Base-by-base conservation (phyloP, 2,888 invertebrate genomes). In the Pycnomerus fuliginosus region DNA sequence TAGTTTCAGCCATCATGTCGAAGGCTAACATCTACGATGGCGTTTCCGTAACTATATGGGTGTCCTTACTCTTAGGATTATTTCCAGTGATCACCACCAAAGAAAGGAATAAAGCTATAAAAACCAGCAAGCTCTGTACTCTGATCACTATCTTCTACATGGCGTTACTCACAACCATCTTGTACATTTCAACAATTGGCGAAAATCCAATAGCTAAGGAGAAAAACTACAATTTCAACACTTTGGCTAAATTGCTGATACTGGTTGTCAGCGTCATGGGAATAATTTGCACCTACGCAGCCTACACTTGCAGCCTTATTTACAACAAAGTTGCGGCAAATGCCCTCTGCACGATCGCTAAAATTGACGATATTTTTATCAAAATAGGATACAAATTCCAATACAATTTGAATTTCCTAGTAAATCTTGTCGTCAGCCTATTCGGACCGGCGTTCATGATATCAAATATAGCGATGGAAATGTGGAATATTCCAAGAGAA, bases 211-310 rank as follows among this genome's bases (percentile, higher is more conserved):
- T 45, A 4, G 20, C 15, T 10, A 17, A 36, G 10, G 28, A 20
- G 5, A 28, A 22, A 5, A 12, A 11, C 8, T 47, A 47, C 25
- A 47, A 37, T 29, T 47, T 35, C 12, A 47, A 47, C 24, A 42
- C 47, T 11, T 20, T 47, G 5, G 34, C 36, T 5, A 38, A 24
- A 33, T n/a, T 47, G 3, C 23, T 47, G 16, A 42, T 43, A 20
- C 20, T 38, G 7, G 24, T 38, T 8, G 38, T 33, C 2, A 29
- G 20, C 16, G 3, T 25, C 2, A 11, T 17, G 7, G 37, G 17
- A 11, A 27, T 11, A 15, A 11, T 31, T 2, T 27, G 8, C 13
- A 10, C 27, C 1, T 29, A 8, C 12, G 23, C 24, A 1, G 5
- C 27, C 2, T 13, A 30, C n/a, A n/a, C 14, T 14, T 11, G 17